Evolutionary conservation across 1,140 invertebrate genomes (phyloP).

Genomic region (Venturia canescens): DNA sequence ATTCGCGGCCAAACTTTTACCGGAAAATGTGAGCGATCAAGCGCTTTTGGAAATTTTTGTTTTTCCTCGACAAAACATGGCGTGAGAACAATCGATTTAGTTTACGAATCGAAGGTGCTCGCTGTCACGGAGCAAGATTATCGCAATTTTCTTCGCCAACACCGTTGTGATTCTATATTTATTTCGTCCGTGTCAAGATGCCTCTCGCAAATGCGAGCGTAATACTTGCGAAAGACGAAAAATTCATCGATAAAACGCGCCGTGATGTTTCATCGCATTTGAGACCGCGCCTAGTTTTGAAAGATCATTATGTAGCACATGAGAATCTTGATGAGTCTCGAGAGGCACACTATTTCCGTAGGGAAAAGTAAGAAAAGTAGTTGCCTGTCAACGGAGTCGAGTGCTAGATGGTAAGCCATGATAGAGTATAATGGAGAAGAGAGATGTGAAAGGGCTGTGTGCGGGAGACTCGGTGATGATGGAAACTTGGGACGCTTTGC

Average conservation of each 20-base stretch:
- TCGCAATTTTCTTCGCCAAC: no score
- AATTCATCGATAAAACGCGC: no score
- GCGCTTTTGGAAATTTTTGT: not conserved
- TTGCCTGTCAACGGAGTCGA: not conserved
- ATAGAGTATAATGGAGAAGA: conserved; percentile 40
- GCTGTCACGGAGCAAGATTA: not conserved
- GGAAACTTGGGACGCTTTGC: not conserved
- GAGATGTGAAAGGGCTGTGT: conserved; percentile 21
- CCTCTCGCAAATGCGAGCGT: no score
- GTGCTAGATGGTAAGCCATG: conserved; percentile 20
- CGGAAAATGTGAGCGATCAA: not conserved
- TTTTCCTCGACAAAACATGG: not conserved
- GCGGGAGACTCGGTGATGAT: not conserved
- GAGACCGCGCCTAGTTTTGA: not conserved
- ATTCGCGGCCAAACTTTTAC: not conserved
- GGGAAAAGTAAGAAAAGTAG: conserved; percentile 23
- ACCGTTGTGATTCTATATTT: no score
- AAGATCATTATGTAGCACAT: not conserved
- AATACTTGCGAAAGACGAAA: no score
- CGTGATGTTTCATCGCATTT: no score
- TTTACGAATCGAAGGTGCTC: not conserved
- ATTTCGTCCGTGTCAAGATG: no score
- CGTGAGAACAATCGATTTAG: not conserved
- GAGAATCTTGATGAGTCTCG: not conserved
- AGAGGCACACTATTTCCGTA: not conserved